Evolutionary conservation across 2,113 vertebrate genomes (phyloP), one percentile per base, ranked within the genome.

Genomic region (Lagopus muta): DNA sequence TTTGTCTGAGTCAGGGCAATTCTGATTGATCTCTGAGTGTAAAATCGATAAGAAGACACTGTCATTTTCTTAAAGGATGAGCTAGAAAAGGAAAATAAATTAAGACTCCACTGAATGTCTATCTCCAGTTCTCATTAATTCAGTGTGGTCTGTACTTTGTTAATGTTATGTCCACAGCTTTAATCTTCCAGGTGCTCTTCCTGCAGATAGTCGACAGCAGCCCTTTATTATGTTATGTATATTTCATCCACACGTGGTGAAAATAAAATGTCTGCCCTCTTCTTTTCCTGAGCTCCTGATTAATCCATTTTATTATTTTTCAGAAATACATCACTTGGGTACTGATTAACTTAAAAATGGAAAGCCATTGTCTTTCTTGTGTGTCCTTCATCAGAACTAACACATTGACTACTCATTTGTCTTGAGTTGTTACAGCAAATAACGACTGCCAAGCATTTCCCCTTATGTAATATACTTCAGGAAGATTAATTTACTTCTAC

Each of bases 1-100:
- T 99, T 99, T 98, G 98, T 98, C 99, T 98, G 98, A 99, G 98
- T 99, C 98, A 99, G 98, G 98, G 97, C 98, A 98, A 99, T 98
- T 98, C 98, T 99, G 99, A 99, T 99, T 99, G 99, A 99, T 99
- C 98, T 99, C 98, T 98, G 98, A 98, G 98, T 98, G 98, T 99
- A 98, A 99, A 99, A 99, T 99, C 99, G 97, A 99, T 99, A 99
- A 98, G 98, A 98, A 98, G 99, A 99, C 98, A 98, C 98, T 99
- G 99, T 99, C 99, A 99, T 99, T 99, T 99, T 99, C 99, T 98
- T 99, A 99, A 99, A 99, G 98, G 98, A 99, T 99, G 99, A 99
- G 98, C 98, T 98, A 97, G 98, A 98, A 98, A 98, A 98, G 98
- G 98, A 98, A 99, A 99, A 99, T 99, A 99, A 99, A 99, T 99